Evolutionary conservation across 2,888 invertebrate genomes (phyloP).

Genomic region (Lamproptera curius): DNA sequence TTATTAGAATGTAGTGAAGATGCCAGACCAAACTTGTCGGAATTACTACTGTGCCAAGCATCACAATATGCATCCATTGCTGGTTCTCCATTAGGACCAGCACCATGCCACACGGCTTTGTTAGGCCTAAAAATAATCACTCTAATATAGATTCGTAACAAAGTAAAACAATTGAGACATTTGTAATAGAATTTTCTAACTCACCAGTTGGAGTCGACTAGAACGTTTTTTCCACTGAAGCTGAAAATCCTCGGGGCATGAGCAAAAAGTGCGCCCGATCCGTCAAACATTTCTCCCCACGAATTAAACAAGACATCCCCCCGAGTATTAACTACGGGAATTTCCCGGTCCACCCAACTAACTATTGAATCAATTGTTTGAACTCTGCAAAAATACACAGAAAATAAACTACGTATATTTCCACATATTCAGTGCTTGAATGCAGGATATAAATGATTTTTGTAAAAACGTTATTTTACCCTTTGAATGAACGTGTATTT

Average conservation of each 20-base stretch:
- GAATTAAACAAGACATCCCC: slow-evolving; percentile 97
- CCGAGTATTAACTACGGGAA: slow-evolving; percentile 93
- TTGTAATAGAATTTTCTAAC: too few species aligned
- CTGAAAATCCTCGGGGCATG: slow-evolving; percentile 94
- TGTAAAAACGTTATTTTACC: too few species aligned
- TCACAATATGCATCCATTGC: slow-evolving; percentile 94
- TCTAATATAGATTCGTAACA: too few species aligned
- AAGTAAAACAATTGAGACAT: too few species aligned
- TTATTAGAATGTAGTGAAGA: slow-evolving; percentile 88
- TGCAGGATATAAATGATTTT: too few species aligned
- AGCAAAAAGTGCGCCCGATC: slow-evolving; percentile 91
- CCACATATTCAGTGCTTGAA: too few species aligned
- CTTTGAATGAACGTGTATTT: too few species aligned
- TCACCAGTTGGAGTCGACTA: slow-evolving; percentile 93
- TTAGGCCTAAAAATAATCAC: slow-evolving; percentile 86
- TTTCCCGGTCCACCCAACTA: slow-evolving; percentile 89
- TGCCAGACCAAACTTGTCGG: slow-evolving; percentile 89
- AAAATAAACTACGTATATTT: too few species aligned
- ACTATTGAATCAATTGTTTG: slow-evolving; percentile 97
- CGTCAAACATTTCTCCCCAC: slow-evolving; percentile 95
- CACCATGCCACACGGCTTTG: slow-evolving; percentile 98
- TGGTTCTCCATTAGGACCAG: slow-evolving; percentile 89
- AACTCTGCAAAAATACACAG: slow-evolving; percentile 66
- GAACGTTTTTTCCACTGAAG: slow-evolving; percentile 94
- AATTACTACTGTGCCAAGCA: slow-evolving; percentile 91